Percentiles rank a stretch among this genome's conserved stretches.
Evolutionary conservation across 1,140 invertebrate genomes (phyloP).

Genomic region (Neodiprion pinetum): DNA sequence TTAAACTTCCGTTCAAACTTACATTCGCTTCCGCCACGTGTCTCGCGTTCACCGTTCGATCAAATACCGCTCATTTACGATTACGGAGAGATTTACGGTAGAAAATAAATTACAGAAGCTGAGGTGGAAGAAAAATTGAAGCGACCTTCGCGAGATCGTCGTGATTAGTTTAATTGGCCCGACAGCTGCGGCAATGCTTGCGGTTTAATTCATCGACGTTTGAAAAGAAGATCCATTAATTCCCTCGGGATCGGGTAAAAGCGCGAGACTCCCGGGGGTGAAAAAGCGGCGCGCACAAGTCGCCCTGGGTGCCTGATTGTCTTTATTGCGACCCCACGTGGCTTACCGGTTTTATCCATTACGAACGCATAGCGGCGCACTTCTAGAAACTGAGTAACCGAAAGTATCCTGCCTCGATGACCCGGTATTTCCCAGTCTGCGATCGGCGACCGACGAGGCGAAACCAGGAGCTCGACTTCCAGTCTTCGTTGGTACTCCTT

Average conservation of each 20-base stretch:
- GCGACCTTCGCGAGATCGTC: background rate
- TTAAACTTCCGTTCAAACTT: no score
- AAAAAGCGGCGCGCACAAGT: slow-evolving; percentile 20
- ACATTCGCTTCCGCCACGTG: no score
- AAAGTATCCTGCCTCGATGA: background rate
- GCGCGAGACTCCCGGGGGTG: background rate
- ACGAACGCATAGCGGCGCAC: slow-evolving; percentile 16
- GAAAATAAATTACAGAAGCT: no score
- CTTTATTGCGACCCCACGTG: slow-evolving; percentile 39
- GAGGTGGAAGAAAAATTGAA: slow-evolving; percentile 10
- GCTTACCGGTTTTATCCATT: slow-evolving; percentile 46
- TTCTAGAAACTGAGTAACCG: background rate
- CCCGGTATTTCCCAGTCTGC: background rate
- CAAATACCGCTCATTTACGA: no score
- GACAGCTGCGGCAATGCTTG: no score
- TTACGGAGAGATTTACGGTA: no score
- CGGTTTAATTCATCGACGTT: no score
- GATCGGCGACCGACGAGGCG: background rate
- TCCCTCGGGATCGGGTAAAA: background rate
- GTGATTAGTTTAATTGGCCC: slow-evolving; percentile 19
- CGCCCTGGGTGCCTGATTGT: slow-evolving; percentile 39
- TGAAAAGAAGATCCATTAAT: background rate
- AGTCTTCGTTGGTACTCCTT: no score
- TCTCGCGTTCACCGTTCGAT: no score
- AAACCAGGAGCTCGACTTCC: no score